phyloP scores from a whole-genome alignment of 1,140 invertebrate genomes.

The Aphaenogaster rudis region DNA sequence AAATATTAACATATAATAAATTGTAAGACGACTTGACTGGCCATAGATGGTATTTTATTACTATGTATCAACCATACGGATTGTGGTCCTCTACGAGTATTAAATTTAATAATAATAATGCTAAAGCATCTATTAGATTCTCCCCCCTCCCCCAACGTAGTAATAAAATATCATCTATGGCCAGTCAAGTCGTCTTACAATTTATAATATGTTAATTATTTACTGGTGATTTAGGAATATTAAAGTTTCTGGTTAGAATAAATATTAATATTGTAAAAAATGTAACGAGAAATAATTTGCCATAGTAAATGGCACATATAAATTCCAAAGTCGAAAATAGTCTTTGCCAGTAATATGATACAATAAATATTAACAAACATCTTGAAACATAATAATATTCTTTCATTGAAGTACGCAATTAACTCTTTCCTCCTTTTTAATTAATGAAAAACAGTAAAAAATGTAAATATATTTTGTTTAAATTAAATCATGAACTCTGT shows the following conservation, averaged over 20 bases:
- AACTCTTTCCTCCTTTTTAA: neutral
- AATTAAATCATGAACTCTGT: neutral
- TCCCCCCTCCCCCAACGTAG: no score
- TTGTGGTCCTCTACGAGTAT: no score
- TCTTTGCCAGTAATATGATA: neutral
- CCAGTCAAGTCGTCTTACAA: no score
- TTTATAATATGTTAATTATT: no score
- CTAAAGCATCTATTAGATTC: no score
- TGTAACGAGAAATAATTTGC: neutral
- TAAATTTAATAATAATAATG: no score
- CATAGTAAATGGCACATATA: neutral
- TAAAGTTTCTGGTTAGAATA: neutral
- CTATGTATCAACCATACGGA: no score
- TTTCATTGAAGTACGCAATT: neutral
- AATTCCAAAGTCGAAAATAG: neutral
- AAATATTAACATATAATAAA: neutral
- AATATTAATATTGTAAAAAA: neutral
- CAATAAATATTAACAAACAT: neutral
- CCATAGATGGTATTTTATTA: no score
- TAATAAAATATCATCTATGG: no score
- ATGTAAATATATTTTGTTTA: neutral
- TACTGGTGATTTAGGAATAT: no score
- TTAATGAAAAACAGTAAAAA: neutral
- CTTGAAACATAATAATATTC: neutral
- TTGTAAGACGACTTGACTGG: no score